Percentiles rank a stretch among this genome's conserved stretches.
phyloP scores from a whole-genome alignment of 2,888 invertebrate species.

The Brassicogethes aeneus region DNA sequence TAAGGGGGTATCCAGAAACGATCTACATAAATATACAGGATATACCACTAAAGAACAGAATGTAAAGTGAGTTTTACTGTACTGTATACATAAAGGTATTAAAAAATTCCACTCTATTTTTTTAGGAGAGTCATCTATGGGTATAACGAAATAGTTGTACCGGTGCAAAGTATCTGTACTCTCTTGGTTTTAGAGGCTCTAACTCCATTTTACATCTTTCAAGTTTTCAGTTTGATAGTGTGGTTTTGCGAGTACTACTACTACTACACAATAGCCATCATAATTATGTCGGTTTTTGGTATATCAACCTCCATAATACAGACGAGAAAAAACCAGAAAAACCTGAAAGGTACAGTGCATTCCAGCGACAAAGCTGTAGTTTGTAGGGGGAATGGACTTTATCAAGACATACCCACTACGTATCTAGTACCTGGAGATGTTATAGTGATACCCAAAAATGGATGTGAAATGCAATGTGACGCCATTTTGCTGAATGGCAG shows the following conservation, averaged over 20 bases:
- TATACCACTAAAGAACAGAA: slow-evolving; percentile 49
- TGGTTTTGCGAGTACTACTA: slow-evolving; percentile 86
- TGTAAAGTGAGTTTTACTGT: slow-evolving; percentile 45
- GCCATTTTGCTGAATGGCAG: slow-evolving; percentile 78
- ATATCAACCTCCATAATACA: slow-evolving; percentile 76
- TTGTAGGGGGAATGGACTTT: slow-evolving; percentile 42
- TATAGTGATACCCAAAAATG: slow-evolving; percentile 70
- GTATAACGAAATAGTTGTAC: slow-evolving; percentile 73
- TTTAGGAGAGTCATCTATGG: slow-evolving; percentile 71
- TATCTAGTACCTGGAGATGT: slow-evolving; percentile 85
- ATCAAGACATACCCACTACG: slow-evolving; percentile 57
- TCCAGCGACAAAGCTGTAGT: slow-evolving; percentile 58
- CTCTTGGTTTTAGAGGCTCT: slow-evolving; percentile 75
- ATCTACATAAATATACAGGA: slow-evolving; percentile 54
- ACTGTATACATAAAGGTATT: not conserved
- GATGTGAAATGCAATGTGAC: slow-evolving; percentile 86
- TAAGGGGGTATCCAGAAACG: slow-evolving; percentile 51
- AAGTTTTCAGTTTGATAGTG: slow-evolving; percentile 79
- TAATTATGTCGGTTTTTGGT: slow-evolving; percentile 75
- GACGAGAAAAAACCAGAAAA: slow-evolving; percentile 81
- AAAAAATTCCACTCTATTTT: slow-evolving; percentile 11
- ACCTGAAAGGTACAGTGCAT: slow-evolving; percentile 79
- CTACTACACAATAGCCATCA: slow-evolving; percentile 80
- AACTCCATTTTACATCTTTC: slow-evolving; percentile 94
- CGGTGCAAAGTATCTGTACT: slow-evolving; percentile 62